Evolutionary conservation across 2,113 vertebrate species (phyloP).

Genomic region (Thalassoma bifasciatum): DNA sequence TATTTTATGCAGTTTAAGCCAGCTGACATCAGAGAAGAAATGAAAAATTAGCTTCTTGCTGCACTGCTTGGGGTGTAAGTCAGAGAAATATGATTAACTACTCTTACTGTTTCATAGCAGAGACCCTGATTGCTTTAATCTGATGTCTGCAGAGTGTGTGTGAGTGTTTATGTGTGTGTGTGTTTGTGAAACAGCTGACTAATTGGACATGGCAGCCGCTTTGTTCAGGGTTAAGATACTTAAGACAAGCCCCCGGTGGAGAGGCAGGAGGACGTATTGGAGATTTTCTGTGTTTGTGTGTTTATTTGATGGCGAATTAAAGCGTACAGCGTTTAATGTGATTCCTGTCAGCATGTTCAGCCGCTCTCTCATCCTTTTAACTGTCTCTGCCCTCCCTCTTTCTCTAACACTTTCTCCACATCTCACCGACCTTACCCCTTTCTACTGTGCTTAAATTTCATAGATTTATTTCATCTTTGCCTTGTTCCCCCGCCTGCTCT

Average conservation of each 20-base stretch:
- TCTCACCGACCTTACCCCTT: constrained; percentile 16
- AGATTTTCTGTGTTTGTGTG: constrained; percentile 8
- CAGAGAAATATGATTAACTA: constrained; percentile 24
- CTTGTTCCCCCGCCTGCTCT: constrained; percentile 31
- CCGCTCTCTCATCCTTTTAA: constrained; percentile 43
- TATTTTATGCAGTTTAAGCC: not conserved
- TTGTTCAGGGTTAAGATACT: constrained; percentile 55
- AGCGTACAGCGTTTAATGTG: constrained; percentile 54
- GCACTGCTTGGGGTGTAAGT: constrained; percentile 5
- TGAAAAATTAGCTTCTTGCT: not conserved
- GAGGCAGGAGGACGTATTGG: not conserved
- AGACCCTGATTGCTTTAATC: constrained; percentile 45
- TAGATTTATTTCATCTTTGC: not conserved
- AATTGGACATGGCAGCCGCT: constrained; percentile 53
- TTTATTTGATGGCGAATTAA: constrained; percentile 58
- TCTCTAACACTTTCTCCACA: constrained; percentile 45
- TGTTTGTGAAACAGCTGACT: constrained; percentile 19
- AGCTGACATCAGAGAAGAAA: not conserved
- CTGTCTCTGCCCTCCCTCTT: constrained; percentile 48
- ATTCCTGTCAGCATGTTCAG: constrained; percentile 31
- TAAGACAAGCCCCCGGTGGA: constrained; percentile 25
- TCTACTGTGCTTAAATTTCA: not conserved
- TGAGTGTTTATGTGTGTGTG: constrained; percentile 11
- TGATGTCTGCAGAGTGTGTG: constrained; percentile 14
- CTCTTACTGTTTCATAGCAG: constrained; percentile 15